These are phyloP conservation scores for Leptestheria dahalacensis DNA, from an alignment of 1,140 invertebrate genomes.

Conservation along the genomic window DNA sequence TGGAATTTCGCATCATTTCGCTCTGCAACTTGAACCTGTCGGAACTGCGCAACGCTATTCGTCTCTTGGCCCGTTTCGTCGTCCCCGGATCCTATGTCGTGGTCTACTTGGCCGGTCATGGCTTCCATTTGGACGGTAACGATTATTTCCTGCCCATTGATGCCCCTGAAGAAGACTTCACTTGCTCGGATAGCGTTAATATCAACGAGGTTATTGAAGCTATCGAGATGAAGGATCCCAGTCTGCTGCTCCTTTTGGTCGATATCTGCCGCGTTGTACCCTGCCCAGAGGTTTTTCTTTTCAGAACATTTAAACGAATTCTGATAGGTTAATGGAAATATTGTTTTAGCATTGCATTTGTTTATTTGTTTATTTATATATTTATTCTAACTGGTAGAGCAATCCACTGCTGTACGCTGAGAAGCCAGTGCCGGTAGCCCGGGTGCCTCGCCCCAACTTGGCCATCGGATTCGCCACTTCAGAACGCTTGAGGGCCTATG, in stretches of 20 bases:
- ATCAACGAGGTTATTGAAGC: not conserved
- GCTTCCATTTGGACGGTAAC: not conserved
- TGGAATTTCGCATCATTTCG: not conserved
- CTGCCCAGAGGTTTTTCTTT: too few species aligned
- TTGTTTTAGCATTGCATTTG: too few species aligned
- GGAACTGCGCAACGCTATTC: not conserved
- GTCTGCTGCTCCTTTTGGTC: not conserved
- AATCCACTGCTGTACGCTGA: not conserved
- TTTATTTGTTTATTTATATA: too few species aligned
- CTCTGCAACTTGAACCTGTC: not conserved
- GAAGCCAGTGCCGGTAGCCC: not conserved
- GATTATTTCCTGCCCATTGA: not conserved
- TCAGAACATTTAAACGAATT: too few species aligned
- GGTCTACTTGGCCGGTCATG: not conserved
- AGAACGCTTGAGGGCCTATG: not conserved
- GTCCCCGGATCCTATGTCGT: not conserved
- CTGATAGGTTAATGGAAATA: too few species aligned
- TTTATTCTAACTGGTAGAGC: not conserved
- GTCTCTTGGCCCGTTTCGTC: not conserved
- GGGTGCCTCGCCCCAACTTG: not conserved
- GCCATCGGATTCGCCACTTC: not conserved
- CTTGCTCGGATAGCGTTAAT: not conserved
- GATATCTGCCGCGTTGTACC: not conserved
- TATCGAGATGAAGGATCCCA: not conserved
- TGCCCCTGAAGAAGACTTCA: not conserved